Evolutionary conservation across 2,888 invertebrate genomes (phyloP), one percentile per base, ranked within the genome.

Genomic region (Drosophila hawaiiensis): DNA sequence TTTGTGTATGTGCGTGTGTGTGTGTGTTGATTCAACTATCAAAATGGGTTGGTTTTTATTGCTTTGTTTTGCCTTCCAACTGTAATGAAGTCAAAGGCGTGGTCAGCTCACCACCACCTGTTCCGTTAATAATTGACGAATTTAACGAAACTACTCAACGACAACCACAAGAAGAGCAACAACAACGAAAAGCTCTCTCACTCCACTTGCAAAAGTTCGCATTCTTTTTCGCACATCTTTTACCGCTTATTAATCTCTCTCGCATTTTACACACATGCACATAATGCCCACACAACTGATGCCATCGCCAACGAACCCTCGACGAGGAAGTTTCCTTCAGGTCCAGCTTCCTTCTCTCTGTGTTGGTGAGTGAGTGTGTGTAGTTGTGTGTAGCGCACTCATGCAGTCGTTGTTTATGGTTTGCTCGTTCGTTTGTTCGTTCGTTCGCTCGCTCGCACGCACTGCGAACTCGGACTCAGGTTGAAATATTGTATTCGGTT

Each of bases 1-100:
- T 65, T 61, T 68, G 28, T 62, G 49, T 19, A 28, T 52, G 29
- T 47, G 14, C n/a, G n/a, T 64, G 22, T 52, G 33, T 64, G 56
- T 50, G 47, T 68, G 49, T 50, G 69, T 74, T 66, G 60, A 68
- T 70, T 77, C 43, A 80, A 80, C 76, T 78, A 78, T 78, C 50
- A 78, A 79, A 79, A 78, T 78, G 78, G 79, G 75, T 71, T 78
- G 69, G n/a, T 60, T 62, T 54, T 33, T 73, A 58, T 53, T 47
- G 68, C 61, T 67, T 74, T 77, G 59, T 53, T 64, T 67, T 64
- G 61, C 37, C 39, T 35, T 41, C 29, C 37, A 60, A 43, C 53
- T 63, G 73, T 63, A 78, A 73, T 78, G 74, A 77, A 73, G 62
- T 61, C 65, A 43, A 25, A 78, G 78, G 78, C 78, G 78, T 78